Evolutionary conservation across 1,140 invertebrate species (phyloP).

Genomic region (Theocolax elegans): DNA sequence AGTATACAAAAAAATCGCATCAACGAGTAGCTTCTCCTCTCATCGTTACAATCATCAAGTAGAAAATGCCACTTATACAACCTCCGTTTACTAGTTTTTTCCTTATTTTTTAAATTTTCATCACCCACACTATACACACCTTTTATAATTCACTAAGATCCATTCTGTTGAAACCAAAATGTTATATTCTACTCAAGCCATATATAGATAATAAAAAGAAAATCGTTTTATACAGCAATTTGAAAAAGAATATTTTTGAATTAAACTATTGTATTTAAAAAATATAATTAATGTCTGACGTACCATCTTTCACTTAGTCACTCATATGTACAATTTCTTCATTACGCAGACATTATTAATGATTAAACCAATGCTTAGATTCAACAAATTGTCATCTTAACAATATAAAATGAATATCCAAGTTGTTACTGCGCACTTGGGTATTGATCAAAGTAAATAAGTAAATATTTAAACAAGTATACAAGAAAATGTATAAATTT

Average conservation of each 20-base stretch:
- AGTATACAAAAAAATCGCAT: slow-evolving; percentile 31
- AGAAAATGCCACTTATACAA: slow-evolving; percentile 41
- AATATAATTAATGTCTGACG: no score
- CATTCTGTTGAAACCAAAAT: slow-evolving; percentile 16
- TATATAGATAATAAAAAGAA: slow-evolving; percentile 33
- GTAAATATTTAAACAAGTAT: background rate
- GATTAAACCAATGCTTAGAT: background rate
- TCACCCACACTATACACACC: background rate
- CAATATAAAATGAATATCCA: no score
- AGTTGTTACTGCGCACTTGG: background rate
- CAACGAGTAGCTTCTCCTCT: slow-evolving; percentile 23
- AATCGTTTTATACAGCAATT: slow-evolving; percentile 12
- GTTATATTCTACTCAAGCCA: slow-evolving; percentile 14
- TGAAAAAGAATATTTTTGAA: background rate
- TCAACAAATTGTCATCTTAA: background rate
- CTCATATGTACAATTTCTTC: slow-evolving; percentile 9
- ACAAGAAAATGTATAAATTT: no score
- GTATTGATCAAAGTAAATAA: background rate
- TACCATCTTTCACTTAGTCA: no score
- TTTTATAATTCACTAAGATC: slow-evolving; percentile 21
- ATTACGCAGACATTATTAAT: background rate
- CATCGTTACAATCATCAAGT: slow-evolving; percentile 24
- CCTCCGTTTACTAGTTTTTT: slow-evolving; percentile 14
- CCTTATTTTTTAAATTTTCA: slow-evolving; percentile 6
- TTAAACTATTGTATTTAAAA: background rate